Evolutionary conservation across 1,140 invertebrate species (phyloP), one percentile per base, ranked within the genome.

Genomic region (Ceratina japonica): DNA sequence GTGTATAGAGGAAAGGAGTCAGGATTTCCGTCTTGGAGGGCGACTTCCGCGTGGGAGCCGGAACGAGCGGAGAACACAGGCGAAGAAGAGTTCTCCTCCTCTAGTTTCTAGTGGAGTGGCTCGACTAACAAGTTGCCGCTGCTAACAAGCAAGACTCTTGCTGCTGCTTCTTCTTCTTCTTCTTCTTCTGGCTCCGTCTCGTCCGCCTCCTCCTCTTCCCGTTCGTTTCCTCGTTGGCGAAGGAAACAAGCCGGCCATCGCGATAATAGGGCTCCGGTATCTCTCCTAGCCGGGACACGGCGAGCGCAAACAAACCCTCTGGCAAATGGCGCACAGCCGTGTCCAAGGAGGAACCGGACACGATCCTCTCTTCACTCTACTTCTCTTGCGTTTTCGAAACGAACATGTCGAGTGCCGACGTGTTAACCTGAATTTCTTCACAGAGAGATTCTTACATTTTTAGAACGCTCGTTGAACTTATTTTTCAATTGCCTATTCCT

Each of bases 101-200:
- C 72, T 79, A 82, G 75, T 85, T 82, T 74, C 70, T 74, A 77
- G 71, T 75, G 58, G 71, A 86, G 81, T 83, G 62, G 76, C 77
- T 78, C 74, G 65, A 49, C 71, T 86, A 86, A 86, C 73, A 83
- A 86, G 80, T 86, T 83, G 74, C 66, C 52, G 49, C 52, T 68
- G 56, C 77, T 86, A 86, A 86, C 81, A 81, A 86, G 81, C 77
- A 82, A 64, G 69, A 68, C 79, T 80, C 72, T 75, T 61, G 31
- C 24, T 27, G 12, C 37, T 27, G 7, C 24, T 61, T 20, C n/a
- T 78, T 27, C 64, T 58, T 72, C 27, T 69, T 65, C 58, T 49
- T 15, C 3, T 52, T 62, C n/a, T n/a, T n/a, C n/a, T n/a, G n/a
- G n/a, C n/a, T n/a, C n/a, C n/a, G n/a, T n/a, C n/a, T n/a, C n/a